Evolutionary conservation across 2,797 vertebrate species (phyloP).

Genomic region (Periparus ater): DNA sequence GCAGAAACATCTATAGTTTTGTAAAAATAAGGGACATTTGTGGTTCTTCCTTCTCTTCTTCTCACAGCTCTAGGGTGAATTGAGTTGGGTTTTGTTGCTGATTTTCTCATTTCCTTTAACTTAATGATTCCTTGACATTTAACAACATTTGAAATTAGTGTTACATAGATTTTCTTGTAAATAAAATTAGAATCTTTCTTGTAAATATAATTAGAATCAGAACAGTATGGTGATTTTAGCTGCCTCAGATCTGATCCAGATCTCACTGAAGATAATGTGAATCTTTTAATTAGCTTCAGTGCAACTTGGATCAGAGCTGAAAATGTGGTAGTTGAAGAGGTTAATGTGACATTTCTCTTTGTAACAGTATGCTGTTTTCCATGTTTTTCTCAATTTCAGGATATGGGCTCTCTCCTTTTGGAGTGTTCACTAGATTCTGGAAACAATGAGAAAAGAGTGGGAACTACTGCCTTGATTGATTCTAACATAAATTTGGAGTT

Average conservation of each 20-base stretch:
- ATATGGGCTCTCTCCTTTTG: neutral
- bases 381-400: neutral
- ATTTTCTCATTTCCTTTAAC: neutral
- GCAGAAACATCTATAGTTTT: neutral
- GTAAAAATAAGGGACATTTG: neutral
- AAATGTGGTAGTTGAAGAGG: neutral
- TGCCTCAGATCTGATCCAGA: neutral
- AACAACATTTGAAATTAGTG: neutral
- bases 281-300: constrained; percentile 18
- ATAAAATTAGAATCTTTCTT: neutral
- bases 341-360: neutral
- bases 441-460: neutral
- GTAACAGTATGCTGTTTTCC: neutral
- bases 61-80: neutral
- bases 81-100: neutral
- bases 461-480: neutral
- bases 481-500: neutral
- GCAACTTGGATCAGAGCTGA: neutral
- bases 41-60: neutral
- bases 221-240: constrained; percentile 3
- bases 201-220: constrained; percentile 12
- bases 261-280: neutral
- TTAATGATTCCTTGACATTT: neutral
- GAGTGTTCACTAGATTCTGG: neutral
- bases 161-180: neutral